A percentile compares a stretch with the other conserved stretches of the same genome.
phyloP scores from a whole-genome alignment of 2,113 vertebrate species.

The Chlorodrepanis virens region DNA sequence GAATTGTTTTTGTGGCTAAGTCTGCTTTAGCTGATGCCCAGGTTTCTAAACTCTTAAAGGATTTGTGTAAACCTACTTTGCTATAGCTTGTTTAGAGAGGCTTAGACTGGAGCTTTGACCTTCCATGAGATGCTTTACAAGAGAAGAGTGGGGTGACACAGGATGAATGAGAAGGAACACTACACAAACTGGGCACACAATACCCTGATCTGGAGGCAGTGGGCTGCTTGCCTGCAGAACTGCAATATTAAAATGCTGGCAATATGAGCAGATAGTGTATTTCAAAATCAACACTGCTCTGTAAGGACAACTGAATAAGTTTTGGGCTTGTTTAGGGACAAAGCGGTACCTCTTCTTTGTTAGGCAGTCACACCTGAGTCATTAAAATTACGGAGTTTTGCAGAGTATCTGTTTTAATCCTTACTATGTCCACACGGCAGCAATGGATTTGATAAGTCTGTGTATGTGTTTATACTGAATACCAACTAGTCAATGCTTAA shows the following conservation, averaged over 20 bases:
- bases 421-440: not conserved
- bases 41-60: slow-evolving; percentile 49
- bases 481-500: not conserved
- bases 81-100: slow-evolving; percentile 19
- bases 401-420: not conserved
- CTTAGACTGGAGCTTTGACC: slow-evolving; percentile 44
- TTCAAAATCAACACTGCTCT: not conserved
- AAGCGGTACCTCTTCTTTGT: not conserved
- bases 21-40: slow-evolving; percentile 4
- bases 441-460: not conserved
- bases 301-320: not conserved
- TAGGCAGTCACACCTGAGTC: not conserved
- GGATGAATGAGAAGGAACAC: not conserved
- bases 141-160: not conserved
- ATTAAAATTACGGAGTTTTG: not conserved
- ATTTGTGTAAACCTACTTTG: slow-evolving; percentile 59
- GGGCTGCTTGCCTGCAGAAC: not conserved
- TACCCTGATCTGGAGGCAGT: not conserved
- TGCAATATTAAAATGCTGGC: not conserved
- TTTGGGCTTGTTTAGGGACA: not conserved
- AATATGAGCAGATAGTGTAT: not conserved
- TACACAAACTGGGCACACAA: not conserved
- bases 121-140: not conserved
- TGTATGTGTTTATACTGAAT: not conserved
- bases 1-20: slow-evolving; percentile 24